Conservation (phyloP, 2,797 vertebrate species). For the Onychomys leucogaster region DNA sequence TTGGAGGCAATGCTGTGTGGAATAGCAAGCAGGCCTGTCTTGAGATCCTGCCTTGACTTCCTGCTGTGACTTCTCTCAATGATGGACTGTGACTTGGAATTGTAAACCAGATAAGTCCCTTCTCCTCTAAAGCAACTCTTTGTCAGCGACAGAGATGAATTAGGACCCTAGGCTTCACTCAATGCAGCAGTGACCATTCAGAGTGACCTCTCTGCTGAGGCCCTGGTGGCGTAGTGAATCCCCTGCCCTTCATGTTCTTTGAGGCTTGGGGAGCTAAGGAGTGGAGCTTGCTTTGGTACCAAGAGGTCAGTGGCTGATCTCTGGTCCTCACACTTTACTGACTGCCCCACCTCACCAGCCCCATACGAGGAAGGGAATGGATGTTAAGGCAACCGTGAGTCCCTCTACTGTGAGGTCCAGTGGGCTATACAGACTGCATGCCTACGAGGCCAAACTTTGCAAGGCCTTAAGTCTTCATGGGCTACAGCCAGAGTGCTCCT, state of each 20-base stretch:
- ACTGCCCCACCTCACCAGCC: background rate
- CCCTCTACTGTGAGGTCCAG: accelerated
- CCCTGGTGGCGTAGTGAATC: background rate
- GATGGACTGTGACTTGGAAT: background rate
- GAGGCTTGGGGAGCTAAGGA: background rate
- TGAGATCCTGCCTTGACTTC: background rate
- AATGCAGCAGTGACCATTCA: background rate
- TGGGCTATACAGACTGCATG: accelerated
- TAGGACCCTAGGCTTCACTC: background rate
- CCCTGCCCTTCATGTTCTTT: background rate
- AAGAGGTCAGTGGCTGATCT: background rate
- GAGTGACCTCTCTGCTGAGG: background rate
- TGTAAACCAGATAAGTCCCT: background rate
- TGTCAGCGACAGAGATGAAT: background rate
- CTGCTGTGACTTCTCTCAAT: background rate
- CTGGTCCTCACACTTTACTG: background rate
- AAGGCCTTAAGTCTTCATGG: background rate
- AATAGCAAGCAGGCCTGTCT: background rate
- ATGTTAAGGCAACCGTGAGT: accelerated
- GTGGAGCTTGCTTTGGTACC: background rate
- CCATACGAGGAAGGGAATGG: background rate
- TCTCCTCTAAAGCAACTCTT: background rate
- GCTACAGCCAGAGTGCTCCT: background rate
- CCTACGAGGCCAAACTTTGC: background rate
- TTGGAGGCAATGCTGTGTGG: background rate